A percentile compares a stretch with the other conserved stretches of the same genome.
phyloP scores from a whole-genome alignment of 2,888 invertebrate genomes.

The Fissipunctia ypsillon region DNA sequence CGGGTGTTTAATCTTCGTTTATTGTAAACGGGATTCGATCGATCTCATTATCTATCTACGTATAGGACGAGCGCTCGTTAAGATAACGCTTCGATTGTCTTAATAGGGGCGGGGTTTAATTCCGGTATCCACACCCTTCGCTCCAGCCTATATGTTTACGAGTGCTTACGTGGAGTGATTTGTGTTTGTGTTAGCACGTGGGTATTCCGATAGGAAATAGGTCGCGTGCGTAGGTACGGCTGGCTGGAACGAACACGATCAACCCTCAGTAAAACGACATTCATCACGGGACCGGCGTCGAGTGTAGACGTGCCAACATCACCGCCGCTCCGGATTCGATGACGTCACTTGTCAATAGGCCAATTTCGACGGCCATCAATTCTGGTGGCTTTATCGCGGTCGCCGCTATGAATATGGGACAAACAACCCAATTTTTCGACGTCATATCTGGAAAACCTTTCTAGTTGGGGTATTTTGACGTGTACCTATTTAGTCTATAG shows the following conservation, averaged over 20 bases:
- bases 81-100: slow-evolving; percentile 66
- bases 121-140: slow-evolving; percentile 58
- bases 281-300: slow-evolving; percentile 67
- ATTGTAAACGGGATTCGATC: slow-evolving; percentile 37
- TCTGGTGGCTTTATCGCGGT: slow-evolving; percentile 74
- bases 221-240: slow-evolving; percentile 55
- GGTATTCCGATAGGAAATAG: slow-evolving; percentile 50
- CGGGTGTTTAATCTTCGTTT: slow-evolving; percentile 32
- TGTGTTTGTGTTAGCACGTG: slow-evolving; percentile 56
- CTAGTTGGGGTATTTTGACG: slow-evolving; percentile 46
- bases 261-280: slow-evolving; percentile 63
- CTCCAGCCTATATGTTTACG: slow-evolving; percentile 55
- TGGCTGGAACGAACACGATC: slow-evolving; percentile 53
- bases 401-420: slow-evolving; percentile 70
- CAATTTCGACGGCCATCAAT: slow-evolving; percentile 76
- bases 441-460: slow-evolving; percentile 59
- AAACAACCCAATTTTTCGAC: slow-evolving; percentile 72
- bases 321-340: slow-evolving; percentile 68
- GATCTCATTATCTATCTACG: slow-evolving; percentile 35
- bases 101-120: slow-evolving; percentile 67
- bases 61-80: slow-evolving; percentile 55
- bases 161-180: slow-evolving; percentile 64
- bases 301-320: slow-evolving; percentile 69
- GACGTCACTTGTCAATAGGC: slow-evolving; percentile 76
- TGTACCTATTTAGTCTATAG: slow-evolving; percentile 30